Percentiles rank a stretch among this genome's conserved stretches.
Conservation (phyloP, 2,797 vertebrate species). For the Molothrus ater region DNA sequence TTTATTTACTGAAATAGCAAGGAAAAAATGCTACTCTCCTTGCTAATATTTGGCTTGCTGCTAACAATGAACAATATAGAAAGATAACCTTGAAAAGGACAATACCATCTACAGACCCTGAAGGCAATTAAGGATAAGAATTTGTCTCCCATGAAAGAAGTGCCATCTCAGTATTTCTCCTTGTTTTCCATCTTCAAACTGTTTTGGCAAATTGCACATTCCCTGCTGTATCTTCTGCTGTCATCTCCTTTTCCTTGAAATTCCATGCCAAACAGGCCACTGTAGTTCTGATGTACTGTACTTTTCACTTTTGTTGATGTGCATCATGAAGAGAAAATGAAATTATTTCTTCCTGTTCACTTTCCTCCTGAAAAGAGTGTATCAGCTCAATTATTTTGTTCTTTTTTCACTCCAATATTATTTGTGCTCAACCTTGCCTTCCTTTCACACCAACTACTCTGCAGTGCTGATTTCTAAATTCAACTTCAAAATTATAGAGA, state of each 20-base stretch:
- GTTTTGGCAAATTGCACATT: not conserved
- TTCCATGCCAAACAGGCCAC: not conserved
- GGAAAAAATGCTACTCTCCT: not conserved
- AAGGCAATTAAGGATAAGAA: not conserved
- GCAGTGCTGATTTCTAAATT: not conserved
- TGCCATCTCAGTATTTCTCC: not conserved
- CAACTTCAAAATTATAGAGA: not conserved
- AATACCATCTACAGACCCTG: not conserved
- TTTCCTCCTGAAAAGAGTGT: not conserved
- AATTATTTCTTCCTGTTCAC: not conserved
- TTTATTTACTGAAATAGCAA: not conserved
- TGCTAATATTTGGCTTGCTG: not conserved
- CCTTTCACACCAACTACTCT: not conserved
- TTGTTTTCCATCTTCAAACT: not conserved
- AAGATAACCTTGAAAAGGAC: not conserved
- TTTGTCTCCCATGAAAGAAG: not conserved
- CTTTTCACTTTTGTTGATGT: not conserved
- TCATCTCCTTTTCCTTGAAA: not conserved
- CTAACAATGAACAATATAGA: not conserved
- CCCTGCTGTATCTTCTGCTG: not conserved
- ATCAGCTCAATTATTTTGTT: not conserved
- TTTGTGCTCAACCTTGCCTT: not conserved
- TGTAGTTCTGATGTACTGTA: not conserved
- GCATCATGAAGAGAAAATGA: not conserved
- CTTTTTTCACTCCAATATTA: not conserved